Evolutionary conservation across 2,797 vertebrate genomes (phyloP).

Genomic region (Dromococcyx pavoninus): DNA sequence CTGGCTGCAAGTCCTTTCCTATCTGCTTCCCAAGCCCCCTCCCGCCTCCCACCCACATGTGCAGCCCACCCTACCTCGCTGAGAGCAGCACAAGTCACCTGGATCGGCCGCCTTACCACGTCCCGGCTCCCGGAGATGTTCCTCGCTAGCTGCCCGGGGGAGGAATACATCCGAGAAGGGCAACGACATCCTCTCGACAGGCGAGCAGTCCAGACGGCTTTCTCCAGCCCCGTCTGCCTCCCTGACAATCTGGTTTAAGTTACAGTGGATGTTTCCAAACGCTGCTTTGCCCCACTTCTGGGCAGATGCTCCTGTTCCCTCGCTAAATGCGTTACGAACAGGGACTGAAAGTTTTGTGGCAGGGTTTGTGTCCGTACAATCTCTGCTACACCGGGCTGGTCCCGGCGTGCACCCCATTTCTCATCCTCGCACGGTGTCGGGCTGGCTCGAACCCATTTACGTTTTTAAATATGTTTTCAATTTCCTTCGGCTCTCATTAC

Average conservation of each 20-base stretch:
- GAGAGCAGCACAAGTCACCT: slow-evolving; percentile 34
- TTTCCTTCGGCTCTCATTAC: slow-evolving; percentile 32
- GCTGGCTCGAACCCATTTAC: neutral
- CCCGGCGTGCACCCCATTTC: neutral
- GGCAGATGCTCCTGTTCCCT: neutral
- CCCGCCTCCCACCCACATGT: slow-evolving; percentile 26
- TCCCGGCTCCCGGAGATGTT: neutral
- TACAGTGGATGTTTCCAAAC: neutral
- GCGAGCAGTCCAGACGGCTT: neutral
- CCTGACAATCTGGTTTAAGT: slow-evolving; percentile 2
- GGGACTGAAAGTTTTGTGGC: neutral
- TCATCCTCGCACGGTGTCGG: neutral
- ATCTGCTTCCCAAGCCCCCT: slow-evolving; percentile 7
- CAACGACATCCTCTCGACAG: neutral
- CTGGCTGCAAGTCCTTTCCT: slow-evolving; percentile 1
- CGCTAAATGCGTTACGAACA: neutral
- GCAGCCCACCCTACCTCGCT: slow-evolving; percentile 45
- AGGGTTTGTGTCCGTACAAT: neutral
- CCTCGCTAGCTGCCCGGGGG: neutral
- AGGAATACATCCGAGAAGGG: neutral
- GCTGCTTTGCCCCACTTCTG: neutral
- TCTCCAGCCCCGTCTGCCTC: neutral
- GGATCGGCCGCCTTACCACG: neutral
- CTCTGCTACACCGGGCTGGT: neutral
- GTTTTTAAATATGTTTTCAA: slow-evolving; percentile 40